These are phyloP conservation scores for Agriotes lineatus DNA, from an alignment of 2,888 invertebrate genomes.

Conservation along the genomic window DNA sequence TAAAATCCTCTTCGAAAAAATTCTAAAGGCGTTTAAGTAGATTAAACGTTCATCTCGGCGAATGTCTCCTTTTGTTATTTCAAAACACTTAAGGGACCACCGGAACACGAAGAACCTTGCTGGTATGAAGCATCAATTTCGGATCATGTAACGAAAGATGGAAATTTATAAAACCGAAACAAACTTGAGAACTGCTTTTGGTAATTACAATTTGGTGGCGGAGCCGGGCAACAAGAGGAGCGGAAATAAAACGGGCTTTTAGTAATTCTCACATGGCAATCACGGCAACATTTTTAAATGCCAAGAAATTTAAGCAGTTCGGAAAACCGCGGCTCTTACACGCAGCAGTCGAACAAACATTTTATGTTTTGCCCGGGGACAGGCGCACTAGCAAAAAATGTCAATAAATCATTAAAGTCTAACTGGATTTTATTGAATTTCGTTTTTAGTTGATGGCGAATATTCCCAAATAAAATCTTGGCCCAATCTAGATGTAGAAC, in stretches of 20 bases:
- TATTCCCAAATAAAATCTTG: slow-evolving; percentile 6
- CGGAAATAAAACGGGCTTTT: too few species aligned
- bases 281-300: background rate
- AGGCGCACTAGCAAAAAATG: background rate
- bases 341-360: background rate
- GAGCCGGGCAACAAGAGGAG: too few species aligned
- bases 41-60: too few species aligned
- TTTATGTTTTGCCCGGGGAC: background rate
- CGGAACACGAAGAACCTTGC: too few species aligned
- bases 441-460: background rate
- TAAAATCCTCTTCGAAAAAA: background rate
- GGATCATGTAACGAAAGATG: too few species aligned
- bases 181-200: too few species aligned
- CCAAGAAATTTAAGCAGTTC: background rate
- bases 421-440: background rate
- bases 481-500: background rate
- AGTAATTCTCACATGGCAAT: background rate
- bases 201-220: too few species aligned
- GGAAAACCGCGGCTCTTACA: background rate
- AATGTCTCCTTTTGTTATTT: too few species aligned
- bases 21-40: background rate
- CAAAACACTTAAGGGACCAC: too few species aligned
- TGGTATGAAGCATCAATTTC: too few species aligned
- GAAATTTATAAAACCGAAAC: too few species aligned
- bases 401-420: background rate